Base-by-base conservation (phyloP, 2,888 invertebrate species). In the Agonopterix subpropinquella region DNA sequence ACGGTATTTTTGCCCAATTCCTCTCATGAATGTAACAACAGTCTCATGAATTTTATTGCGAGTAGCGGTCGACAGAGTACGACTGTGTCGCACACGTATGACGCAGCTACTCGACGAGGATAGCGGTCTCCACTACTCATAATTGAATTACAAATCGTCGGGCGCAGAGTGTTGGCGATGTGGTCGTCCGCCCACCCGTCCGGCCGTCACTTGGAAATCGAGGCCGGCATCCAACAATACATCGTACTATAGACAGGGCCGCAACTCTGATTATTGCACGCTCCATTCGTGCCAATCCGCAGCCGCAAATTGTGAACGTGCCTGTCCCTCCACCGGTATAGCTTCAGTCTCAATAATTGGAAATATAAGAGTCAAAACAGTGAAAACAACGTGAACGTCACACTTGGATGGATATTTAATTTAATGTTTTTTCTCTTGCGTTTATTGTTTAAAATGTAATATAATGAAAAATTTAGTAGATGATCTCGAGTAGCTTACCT, bases 261-360 rank as follows among this genome's bases (percentile, higher is more conserved):
- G 45, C 69, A 68, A 64, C 64, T 70, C 64, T 67, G 71, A 76
- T 57, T 74, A 75, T 76, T 64, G 70, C 66, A 62, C 65, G 70
- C 61, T 64, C 62, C 62, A 66, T 68, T 65, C 74, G 73, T 70
- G 74, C 74, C 71, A 75, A 76, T 72, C 65, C 67, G 58, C 61
- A 63, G 61, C 73, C 76, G 62, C 76, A 74, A 73, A 75, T 73
- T 71, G 76, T 70, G 68, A 64, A 73, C 76, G 77, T 73, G 77
- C 64, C 61, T 65, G 62, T 64, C 65, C 65, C 57, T 55, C 59
- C 53, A 57, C 63, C 67, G 67, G 69, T 70, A 67, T 63, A 67
- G 61, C 63, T 60, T 47, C 47, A 15, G 43, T 42, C 18, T 46
- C 58, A 39, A 28, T 28, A 28, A 28, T 28, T 7, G 28, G 28